Evolutionary conservation across 2,888 invertebrate species (phyloP).

Genomic region (Mythimna loreyi): DNA sequence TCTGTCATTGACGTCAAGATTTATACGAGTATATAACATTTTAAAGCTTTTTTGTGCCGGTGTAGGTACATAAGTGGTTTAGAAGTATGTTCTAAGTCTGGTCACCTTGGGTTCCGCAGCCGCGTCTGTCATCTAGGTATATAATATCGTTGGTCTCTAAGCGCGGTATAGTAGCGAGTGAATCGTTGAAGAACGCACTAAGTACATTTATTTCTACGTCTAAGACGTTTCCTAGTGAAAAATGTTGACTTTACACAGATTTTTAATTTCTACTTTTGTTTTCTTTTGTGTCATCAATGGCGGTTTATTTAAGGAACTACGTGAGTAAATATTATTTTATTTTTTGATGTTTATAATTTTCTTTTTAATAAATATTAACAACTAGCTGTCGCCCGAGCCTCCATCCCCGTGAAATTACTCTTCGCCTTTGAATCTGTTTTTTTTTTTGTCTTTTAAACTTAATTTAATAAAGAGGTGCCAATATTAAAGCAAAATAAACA

Average conservation of each 20-base stretch:
- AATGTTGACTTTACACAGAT: slow-evolving; percentile 53
- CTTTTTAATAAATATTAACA: no score
- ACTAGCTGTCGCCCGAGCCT: no score
- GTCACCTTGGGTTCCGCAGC: slow-evolving; percentile 62
- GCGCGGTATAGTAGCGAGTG: slow-evolving; percentile 48
- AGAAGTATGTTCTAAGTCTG: slow-evolving; percentile 34
- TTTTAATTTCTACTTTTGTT: slow-evolving; percentile 63
- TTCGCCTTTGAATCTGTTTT: no score
- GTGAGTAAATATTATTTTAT: slow-evolving; percentile 66
- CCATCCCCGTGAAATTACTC: no score
- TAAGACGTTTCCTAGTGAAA: slow-evolving; percentile 25
- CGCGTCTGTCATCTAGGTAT: slow-evolving; percentile 58
- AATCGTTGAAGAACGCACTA: slow-evolving; percentile 42
- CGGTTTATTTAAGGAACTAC: slow-evolving; percentile 73
- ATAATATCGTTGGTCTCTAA: slow-evolving; percentile 56
- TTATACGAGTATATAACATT: slow-evolving; percentile 23
- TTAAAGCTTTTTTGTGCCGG: slow-evolving; percentile 7
- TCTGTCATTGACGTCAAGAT: slow-evolving; percentile 23
- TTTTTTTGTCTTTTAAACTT: no score
- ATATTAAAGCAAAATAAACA: no score
- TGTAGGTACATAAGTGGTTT: slow-evolving; percentile 1
- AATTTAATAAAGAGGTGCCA: no score
- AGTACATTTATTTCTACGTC: slow-evolving; percentile 14
- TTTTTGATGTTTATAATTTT: not conserved
- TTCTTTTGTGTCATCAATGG: slow-evolving; percentile 70